phyloP scores from a whole-genome alignment of 2,888 invertebrate genomes.

The Zaprionus lineosus region DNA sequence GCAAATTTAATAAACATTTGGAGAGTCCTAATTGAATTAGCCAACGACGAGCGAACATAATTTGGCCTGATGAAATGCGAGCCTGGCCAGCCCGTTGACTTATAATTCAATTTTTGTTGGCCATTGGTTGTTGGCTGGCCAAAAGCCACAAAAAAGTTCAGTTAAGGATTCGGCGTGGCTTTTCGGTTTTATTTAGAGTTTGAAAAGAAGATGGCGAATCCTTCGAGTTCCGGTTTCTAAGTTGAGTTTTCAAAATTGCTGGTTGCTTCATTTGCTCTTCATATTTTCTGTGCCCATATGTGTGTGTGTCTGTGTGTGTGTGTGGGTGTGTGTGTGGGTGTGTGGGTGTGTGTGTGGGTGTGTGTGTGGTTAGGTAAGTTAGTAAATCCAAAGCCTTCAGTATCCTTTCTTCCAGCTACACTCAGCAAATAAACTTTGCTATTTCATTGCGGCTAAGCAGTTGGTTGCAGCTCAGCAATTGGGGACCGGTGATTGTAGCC shows the following conservation, averaged over 20 bases:
- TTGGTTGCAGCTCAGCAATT: conserved; percentile 48
- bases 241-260: conserved; percentile 3
- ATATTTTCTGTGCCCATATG: too few species aligned
- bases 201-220: too few species aligned
- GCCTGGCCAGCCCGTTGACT: conserved; percentile 28
- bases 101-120: conserved; percentile 73
- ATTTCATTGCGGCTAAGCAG: conserved; percentile 65
- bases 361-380: too few species aligned
- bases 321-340: too few species aligned
- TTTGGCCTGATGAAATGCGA: conserved; percentile 11
- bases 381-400: too few species aligned
- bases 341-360: conserved; percentile 11
- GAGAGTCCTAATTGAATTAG: conserved; percentile 59
- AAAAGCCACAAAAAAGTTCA: conserved; percentile 46
- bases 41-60: conserved; percentile 19
- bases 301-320: too few species aligned
- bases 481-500: conserved; percentile 17
- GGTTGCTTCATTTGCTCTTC: conserved; percentile 8
- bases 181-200: conserved; percentile 3
- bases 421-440: conserved; percentile 69
- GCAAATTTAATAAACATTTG: conserved; percentile 73
- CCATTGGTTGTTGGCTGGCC: too few species aligned
- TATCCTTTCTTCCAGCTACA: conserved; percentile 5
- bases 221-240: too few species aligned
- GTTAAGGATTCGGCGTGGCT: conserved; percentile 18